These are phyloP conservation scores for Protobothrops flavoviridis DNA, from an alignment of 2,113 vertebrate genomes.

Conservation along the genomic window DNA sequence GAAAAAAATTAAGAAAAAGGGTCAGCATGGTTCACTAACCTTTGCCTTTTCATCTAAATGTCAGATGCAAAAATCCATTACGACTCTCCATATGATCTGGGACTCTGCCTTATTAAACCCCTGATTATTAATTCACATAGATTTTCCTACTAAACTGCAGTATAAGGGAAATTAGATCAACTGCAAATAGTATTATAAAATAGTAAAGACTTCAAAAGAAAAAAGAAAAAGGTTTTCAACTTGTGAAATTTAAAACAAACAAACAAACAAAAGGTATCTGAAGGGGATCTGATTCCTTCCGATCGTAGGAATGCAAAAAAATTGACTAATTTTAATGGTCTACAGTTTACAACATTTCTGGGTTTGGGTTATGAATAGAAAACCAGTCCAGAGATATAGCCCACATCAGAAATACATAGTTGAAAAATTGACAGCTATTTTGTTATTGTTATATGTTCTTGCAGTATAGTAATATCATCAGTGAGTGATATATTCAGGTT, in stretches of 20 bases:
- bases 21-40: not conserved
- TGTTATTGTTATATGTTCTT: not conserved
- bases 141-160: not conserved
- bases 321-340: not conserved
- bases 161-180: not conserved
- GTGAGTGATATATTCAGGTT: not conserved
- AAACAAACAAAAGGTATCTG: not conserved
- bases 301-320: not conserved
- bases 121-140: not conserved
- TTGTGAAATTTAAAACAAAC: not conserved
- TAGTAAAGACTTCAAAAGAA: not conserved
- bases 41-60: not conserved
- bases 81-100: not conserved
- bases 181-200: not conserved
- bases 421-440: not conserved
- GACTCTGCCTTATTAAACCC: not conserved
- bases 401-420: not conserved
- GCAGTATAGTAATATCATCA: not conserved
- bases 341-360: not conserved
- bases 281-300: not conserved
- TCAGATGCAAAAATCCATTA: not conserved
- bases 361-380: not conserved
- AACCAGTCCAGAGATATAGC: not conserved
- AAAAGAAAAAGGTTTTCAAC: not conserved
- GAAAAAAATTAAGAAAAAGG: not conserved